Conservation (phyloP, 2,888 invertebrate genomes). For the Pinctada fucata region DNA sequence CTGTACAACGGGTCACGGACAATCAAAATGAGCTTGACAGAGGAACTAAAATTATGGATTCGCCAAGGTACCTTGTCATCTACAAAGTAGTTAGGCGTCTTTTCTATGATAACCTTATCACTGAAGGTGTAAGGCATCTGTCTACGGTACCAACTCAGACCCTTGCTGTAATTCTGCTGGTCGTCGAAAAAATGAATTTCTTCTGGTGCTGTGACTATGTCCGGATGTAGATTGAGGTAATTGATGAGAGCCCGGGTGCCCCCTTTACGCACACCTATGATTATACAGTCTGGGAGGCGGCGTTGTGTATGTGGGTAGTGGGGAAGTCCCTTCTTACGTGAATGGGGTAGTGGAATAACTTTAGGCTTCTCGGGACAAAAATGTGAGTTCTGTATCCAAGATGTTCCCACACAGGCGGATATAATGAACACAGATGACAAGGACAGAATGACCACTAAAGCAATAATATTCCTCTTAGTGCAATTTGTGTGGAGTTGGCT, state of each 20-base stretch:
- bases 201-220: constrained; percentile 93
- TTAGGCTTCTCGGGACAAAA: constrained; percentile 12
- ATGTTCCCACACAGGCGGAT: constrained; percentile 15
- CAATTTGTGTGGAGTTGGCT: background rate
- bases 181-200: constrained; percentile 99
- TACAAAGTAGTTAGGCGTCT: constrained; percentile 97
- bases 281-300: constrained; percentile 75
- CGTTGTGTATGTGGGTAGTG: constrained; percentile 56
- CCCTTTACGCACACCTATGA: constrained; percentile 77
- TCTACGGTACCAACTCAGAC: constrained; percentile 91
- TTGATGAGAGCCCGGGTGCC: constrained; percentile 77
- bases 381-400: constrained; percentile 10
- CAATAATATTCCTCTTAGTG: constrained; percentile 18
- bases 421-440: constrained; percentile 16
- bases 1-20: constrained; percentile 96
- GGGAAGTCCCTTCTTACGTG: background rate
- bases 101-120: constrained; percentile 96
- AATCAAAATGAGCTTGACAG: constrained; percentile 91
- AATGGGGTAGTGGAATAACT: background rate
- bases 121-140: constrained; percentile 95
- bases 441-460: constrained; percentile 12
- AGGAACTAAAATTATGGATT: constrained; percentile 94
- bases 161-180: constrained; percentile 86
- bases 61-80: constrained; percentile 95
- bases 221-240: constrained; percentile 77